phyloP scores from a whole-genome alignment of 35 echinoderm and acorn worm genomes.

The Heliocidaris tuberculata region DNA sequence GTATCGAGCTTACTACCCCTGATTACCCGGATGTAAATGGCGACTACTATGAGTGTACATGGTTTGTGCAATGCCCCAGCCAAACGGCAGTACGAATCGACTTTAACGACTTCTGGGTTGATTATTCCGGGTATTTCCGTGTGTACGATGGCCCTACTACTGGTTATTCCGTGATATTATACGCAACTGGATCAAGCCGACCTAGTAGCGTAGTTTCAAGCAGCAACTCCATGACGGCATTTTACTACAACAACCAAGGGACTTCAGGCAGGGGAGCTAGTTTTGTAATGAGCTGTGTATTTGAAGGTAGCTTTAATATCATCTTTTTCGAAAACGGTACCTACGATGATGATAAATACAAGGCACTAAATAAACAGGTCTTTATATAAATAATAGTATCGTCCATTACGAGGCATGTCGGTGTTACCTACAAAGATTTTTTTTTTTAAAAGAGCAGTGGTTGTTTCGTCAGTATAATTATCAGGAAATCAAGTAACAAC shows the following conservation, averaged over 20 bases:
- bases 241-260: background rate
- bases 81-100: constrained; percentile 20
- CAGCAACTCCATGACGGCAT: background rate
- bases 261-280: background rate
- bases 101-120: background rate
- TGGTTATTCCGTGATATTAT: background rate
- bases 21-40: background rate
- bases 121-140: background rate
- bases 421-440: too few species aligned
- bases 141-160: constrained; percentile 26
- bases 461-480: too few species aligned
- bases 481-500: too few species aligned
- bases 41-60: background rate
- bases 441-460: too few species aligned
- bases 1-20: background rate
- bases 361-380: too few species aligned
- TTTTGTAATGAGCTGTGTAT: background rate
- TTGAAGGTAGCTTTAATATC: background rate
- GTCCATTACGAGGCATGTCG: too few species aligned
- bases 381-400: too few species aligned
- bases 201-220: background rate
- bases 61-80: constrained; percentile 6
- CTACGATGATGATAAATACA: too few species aligned
- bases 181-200: background rate
- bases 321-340: too few species aligned